phyloP scores from a whole-genome alignment of 2,113 vertebrate genomes.

The Grammomys surdaster region DNA sequence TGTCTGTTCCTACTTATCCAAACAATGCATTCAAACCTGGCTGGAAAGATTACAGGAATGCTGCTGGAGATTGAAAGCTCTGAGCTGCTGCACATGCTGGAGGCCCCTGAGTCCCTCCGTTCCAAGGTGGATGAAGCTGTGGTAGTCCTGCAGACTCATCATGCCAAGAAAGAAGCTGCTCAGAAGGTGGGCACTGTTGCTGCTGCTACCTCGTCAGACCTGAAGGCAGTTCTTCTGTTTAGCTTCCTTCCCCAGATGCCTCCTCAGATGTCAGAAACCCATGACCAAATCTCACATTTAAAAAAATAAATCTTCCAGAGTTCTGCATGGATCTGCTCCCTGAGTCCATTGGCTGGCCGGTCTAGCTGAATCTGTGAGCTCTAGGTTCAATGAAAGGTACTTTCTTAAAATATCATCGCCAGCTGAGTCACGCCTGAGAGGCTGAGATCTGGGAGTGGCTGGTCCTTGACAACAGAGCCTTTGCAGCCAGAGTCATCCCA shows the following conservation, averaged over 20 bases:
- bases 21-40: slow-evolving; percentile 97
- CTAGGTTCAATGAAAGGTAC: no score
- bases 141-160: slow-evolving; percentile 98
- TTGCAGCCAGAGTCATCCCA: neutral
- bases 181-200: slow-evolving; percentile 94
- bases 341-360: neutral
- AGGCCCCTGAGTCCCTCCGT: slow-evolving; percentile 97
- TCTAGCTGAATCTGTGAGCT: no score
- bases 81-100: slow-evolving; percentile 97
- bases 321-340: neutral
- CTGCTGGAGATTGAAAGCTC: slow-evolving; percentile 99
- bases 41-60: slow-evolving; percentile 99
- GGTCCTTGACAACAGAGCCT: neutral
- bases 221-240: neutral
- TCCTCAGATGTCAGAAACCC: slow-evolving; percentile 1
- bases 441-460: neutral
- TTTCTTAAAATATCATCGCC: neutral
- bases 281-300: neutral
- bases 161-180: slow-evolving; percentile 99
- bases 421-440: neutral
- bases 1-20: slow-evolving; percentile 98
- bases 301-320: neutral
- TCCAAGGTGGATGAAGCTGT: slow-evolving; percentile 99
- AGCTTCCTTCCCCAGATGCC: neutral
- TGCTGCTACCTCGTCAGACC: slow-evolving; percentile 90